Base-by-base conservation (phyloP, 2,888 invertebrate genomes). In the Cremastinae sp. region DNA sequence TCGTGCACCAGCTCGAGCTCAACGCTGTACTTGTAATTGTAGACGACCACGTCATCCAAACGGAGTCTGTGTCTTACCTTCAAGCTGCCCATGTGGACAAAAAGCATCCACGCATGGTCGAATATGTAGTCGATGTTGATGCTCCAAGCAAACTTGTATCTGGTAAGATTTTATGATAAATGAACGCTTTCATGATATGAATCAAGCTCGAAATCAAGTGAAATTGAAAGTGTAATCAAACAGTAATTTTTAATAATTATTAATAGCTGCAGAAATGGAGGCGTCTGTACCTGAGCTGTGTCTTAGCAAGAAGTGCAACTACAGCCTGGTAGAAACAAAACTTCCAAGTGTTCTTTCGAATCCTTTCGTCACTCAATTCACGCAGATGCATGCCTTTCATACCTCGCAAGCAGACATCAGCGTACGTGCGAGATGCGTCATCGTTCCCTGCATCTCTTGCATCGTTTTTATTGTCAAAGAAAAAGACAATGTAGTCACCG, bases 111-210 rank as follows among this genome's bases (percentile, higher is more conserved):
- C 5, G 86, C 88, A 49, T 85, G 86, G 14, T 88, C 82, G 79
- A 85, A 88, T 51, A 88, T 87, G 77, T 88, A 88, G 69, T 88
- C 88, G 58, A 88, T 79, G 79, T 88, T 88, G 3, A 74, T 83
- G 65, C 83, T 83, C 84, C 84, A 84, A 0, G 82, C 83, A 75
- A 82, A 86, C 59, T 86, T 88, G 74, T 88, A 88, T 71, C 87
- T 87, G 59, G n/a, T n/a, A n/a, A n/a, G n/a, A n/a, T n/a, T n/a
- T n/a, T n/a, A n/a, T n/a, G n/a, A n/a, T n/a, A n/a, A n/a, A n/a
- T n/a, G n/a, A n/a, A n/a, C n/a, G n/a, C n/a, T n/a, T n/a, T n/a
- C n/a, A n/a, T n/a, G n/a, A n/a, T n/a, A n/a, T n/a, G n/a, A n/a
- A n/a, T n/a, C n/a, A n/a, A n/a, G n/a, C n/a, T n/a, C n/a, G n/a